Percentiles rank a stretch among this genome's conserved stretches.
phyloP scores from a whole-genome alignment of 2,888 invertebrate species.

The Heliconius hortense region DNA sequence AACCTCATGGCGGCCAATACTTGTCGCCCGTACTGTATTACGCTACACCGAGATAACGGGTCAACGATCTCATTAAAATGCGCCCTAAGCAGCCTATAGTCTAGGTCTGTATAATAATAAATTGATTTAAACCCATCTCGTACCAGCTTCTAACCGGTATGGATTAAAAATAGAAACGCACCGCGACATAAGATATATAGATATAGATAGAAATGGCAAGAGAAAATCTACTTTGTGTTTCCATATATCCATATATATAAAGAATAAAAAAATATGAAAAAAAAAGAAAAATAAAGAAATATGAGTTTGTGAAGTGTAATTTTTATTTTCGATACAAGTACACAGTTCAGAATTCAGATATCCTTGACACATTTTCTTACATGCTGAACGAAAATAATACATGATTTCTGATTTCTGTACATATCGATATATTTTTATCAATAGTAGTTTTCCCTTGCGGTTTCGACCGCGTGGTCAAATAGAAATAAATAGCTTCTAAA shows the following conservation, averaged over 20 bases:
- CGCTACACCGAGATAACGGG: constrained; percentile 35
- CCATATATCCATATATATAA: too few relatives aligned
- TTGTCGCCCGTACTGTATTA: background rate
- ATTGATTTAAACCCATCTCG: constrained; percentile 10
- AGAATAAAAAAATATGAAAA: too few relatives aligned
- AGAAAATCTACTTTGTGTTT: constrained; percentile 2
- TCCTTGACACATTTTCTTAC: constrained; percentile 16
- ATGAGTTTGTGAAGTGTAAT: background rate
- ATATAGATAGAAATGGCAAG: background rate
- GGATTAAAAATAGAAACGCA: constrained; percentile 33
- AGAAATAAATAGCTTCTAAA: background rate
- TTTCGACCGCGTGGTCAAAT: too few relatives aligned
- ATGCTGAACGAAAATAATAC: constrained; percentile 5
- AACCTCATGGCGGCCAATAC: too few relatives aligned
- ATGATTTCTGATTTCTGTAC: background rate
- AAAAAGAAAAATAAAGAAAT: too few relatives aligned
- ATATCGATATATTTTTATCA: background rate
- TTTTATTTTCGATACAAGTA: constrained; percentile 2
- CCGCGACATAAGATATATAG: background rate
- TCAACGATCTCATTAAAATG: constrained; percentile 39
- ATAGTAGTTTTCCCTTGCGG: too few relatives aligned
- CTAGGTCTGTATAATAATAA: constrained; percentile 31
- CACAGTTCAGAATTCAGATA: background rate
- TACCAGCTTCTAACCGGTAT: constrained; percentile 26
- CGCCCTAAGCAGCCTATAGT: constrained; percentile 37